Percentiles rank a stretch among this genome's conserved stretches.
Evolutionary conservation across 2,113 vertebrate genomes (phyloP).

Genomic region (Pseudorasbora parva): DNA sequence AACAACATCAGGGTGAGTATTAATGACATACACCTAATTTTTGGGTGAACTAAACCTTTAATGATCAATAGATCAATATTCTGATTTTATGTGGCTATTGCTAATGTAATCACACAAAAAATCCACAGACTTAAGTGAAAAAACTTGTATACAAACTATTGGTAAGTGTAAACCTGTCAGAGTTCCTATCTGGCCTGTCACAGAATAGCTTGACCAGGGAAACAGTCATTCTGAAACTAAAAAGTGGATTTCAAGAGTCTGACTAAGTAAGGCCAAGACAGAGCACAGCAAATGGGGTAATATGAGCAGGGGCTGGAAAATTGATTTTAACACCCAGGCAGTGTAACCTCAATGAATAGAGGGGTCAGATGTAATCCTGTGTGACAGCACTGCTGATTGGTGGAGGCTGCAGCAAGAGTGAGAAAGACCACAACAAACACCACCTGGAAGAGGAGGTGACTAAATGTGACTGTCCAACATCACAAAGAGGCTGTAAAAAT

Average conservation of each 20-base stretch:
- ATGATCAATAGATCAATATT: too few relatives aligned
- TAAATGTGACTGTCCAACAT: conserved; percentile 14
- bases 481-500: conserved; percentile 7
- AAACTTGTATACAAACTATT: not conserved
- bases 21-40: too few relatives aligned
- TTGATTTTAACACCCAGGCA: conserved; percentile 55
- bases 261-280: conserved; percentile 26
- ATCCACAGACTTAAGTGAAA: not conserved
- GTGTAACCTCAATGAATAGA: conserved; percentile 48
- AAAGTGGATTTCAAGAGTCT: conserved; percentile 28
- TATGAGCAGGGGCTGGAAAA: conserved; percentile 37
- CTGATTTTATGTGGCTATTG: not conserved
- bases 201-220: conserved; percentile 27
- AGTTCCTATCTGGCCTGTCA: not conserved
- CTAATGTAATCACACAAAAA: not conserved
- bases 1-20: too few relatives aligned
- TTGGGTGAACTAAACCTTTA: too few relatives aligned
- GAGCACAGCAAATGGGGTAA: conserved; percentile 32
- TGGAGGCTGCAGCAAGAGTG: conserved; percentile 1
- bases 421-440: conserved; percentile 38
- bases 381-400: conserved; percentile 51
- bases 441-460: conserved; percentile 1
- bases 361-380: conserved; percentile 52
- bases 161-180: conserved; percentile 4
- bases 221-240: conserved; percentile 11